These are phyloP conservation scores for Lymantria dispar DNA, from an alignment of 2,888 invertebrate genomes.

Conservation along the genomic window DNA sequence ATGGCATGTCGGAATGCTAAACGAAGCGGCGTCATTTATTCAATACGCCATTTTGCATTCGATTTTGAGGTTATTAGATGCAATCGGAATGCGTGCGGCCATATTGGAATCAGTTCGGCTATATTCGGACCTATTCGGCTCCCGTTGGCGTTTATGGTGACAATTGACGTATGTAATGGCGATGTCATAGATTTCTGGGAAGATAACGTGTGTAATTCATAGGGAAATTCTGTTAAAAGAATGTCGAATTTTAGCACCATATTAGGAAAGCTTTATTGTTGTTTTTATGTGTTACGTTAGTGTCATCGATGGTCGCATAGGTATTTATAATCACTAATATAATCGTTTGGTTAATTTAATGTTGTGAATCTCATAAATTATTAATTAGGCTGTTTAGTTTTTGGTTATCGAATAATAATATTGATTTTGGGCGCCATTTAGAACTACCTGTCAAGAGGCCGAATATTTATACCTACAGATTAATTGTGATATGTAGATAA, in stretches of 20 bases:
- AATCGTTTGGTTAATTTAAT: constrained; percentile 2
- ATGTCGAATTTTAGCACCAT: constrained; percentile 33
- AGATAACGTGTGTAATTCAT: constrained; percentile 51
- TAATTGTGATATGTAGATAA: no score
- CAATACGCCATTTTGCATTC: constrained; percentile 80
- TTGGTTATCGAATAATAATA: background rate
- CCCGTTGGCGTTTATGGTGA: constrained; percentile 56
- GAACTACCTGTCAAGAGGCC: no score
- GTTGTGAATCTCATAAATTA: constrained; percentile 17
- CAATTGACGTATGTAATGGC: constrained; percentile 65
- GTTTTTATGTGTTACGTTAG: constrained; percentile 18
- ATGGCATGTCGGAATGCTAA: constrained; percentile 80
- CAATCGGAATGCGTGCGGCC: constrained; percentile 79
- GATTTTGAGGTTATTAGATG: constrained; percentile 82
- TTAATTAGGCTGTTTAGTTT: constrained; percentile 7
- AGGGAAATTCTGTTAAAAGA: constrained; percentile 50
- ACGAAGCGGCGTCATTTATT: constrained; percentile 77
- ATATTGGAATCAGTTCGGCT: constrained; percentile 67
- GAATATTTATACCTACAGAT: no score
- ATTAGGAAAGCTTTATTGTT: constrained; percentile 26
- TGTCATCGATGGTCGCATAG: constrained; percentile 13
- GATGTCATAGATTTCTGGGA: constrained; percentile 65
- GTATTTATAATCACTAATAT: constrained; percentile 26
- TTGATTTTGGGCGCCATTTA: no score
- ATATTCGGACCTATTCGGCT: constrained; percentile 64